Conservation (phyloP, 1,140 invertebrate species). For the Danaus melanippus region DNA sequence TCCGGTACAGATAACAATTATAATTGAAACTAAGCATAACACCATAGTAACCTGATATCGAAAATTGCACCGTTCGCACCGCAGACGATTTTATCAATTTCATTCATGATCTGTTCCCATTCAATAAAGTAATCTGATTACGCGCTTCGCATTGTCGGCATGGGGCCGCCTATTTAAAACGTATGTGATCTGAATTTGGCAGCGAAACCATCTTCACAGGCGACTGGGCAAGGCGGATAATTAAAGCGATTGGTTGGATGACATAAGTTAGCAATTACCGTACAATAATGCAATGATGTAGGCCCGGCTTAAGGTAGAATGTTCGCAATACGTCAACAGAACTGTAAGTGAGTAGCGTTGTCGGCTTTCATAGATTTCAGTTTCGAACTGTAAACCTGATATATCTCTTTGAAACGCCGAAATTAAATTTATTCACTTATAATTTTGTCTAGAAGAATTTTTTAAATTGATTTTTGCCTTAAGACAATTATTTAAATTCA, state of each 20-base stretch:
- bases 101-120: slow-evolving; percentile 49
- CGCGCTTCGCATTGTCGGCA: slow-evolving; percentile 43
- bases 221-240: slow-evolving; percentile 43
- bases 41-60: slow-evolving; percentile 21
- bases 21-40: slow-evolving; percentile 25
- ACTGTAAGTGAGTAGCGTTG: slow-evolving; percentile 15
- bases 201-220: slow-evolving; percentile 60
- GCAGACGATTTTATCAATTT: slow-evolving; percentile 54
- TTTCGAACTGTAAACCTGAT: too few relatives aligned
- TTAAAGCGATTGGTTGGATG: slow-evolving; percentile 54
- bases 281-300: slow-evolving; percentile 35
- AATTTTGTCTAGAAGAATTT: too few relatives aligned
- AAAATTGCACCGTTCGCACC: slow-evolving; percentile 33
- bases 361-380: neutral
- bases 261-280: slow-evolving; percentile 64
- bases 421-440: too few relatives aligned
- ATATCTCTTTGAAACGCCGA: too few relatives aligned
- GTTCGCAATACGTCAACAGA: slow-evolving; percentile 14
- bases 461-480: too few relatives aligned
- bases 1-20: slow-evolving; percentile 5
- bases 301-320: slow-evolving; percentile 36
- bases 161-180: slow-evolving; percentile 39
- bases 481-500: too few relatives aligned
- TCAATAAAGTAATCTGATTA: slow-evolving; percentile 56
- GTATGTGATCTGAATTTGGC: slow-evolving; percentile 52